Percentiles rank a stretch among this genome's conserved stretches.
Evolutionary conservation across 2,113 vertebrate species (phyloP).

Genomic region (Periophthalmus modestus): DNA sequence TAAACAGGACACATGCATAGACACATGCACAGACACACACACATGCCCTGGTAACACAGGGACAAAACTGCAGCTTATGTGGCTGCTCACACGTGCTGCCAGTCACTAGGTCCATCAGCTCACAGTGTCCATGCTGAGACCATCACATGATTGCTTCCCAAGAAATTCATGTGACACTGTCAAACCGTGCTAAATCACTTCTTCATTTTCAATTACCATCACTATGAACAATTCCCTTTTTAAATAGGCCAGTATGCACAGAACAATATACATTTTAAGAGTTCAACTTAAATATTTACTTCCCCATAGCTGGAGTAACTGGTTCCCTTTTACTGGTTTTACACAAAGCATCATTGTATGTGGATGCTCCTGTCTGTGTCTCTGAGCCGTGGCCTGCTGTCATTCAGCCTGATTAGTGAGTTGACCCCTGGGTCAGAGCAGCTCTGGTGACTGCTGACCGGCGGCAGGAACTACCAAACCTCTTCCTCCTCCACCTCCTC

Average conservation of each 20-base stretch:
- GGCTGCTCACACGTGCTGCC: slow-evolving; percentile 16
- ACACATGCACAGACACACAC: slow-evolving; percentile 47
- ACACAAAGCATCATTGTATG: slow-evolving; percentile 29
- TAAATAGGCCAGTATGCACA: background rate
- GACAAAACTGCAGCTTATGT: slow-evolving; percentile 26
- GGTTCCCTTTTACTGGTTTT: slow-evolving; percentile 20
- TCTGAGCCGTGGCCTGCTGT: slow-evolving; percentile 39
- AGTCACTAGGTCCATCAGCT: background rate
- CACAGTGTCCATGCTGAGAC: background rate
- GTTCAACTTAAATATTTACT: slow-evolving; percentile 7
- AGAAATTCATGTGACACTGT: slow-evolving; percentile 7
- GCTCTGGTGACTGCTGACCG: slow-evolving; percentile 67
- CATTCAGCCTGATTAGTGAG: slow-evolving; percentile 71
- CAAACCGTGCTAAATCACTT: slow-evolving; percentile 8
- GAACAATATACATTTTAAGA: background rate
- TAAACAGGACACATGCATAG: slow-evolving; percentile 46
- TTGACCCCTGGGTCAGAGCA: slow-evolving; percentile 62
- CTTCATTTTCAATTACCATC: slow-evolving; percentile 2
- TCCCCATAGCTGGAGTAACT: background rate
- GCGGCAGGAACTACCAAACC: slow-evolving; percentile 63
- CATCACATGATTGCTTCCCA: background rate
- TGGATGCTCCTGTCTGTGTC: background rate
- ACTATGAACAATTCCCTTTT: background rate
- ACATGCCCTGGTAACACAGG: slow-evolving; percentile 26
- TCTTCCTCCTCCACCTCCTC: slow-evolving; percentile 32